These are phyloP conservation scores for Pentamera pediparva DNA, from an alignment of 53 echinoderm and acorn worm genomes.

Conservation along the genomic window DNA sequence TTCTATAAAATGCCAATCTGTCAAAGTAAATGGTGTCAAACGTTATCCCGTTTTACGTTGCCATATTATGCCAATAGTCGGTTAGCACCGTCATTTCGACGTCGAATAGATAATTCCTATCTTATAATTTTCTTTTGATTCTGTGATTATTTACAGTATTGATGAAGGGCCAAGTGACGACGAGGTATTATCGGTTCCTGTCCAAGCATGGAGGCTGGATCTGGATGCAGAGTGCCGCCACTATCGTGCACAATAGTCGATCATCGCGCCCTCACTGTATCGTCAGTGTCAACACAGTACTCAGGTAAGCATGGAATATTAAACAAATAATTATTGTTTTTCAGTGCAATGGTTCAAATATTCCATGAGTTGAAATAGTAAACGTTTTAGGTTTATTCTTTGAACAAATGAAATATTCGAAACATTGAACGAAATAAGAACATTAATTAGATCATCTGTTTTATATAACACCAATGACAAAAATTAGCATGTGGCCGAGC, in stretches of 20 bases:
- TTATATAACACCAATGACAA: not conserved
- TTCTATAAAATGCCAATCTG: too few relatives aligned
- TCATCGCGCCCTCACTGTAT: conserved; percentile 99
- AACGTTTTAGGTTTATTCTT: not conserved
- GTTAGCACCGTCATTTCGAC: not conserved
- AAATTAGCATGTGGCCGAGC: too few relatives aligned
- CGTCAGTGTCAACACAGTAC: conserved; percentile 98
- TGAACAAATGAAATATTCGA: not conserved
- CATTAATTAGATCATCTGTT: not conserved
- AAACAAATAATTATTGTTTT: too few relatives aligned
- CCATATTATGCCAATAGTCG: too few relatives aligned
- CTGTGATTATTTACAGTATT: conserved; percentile 43
- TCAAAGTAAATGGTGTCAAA: too few relatives aligned
- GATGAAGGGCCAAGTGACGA: conserved; percentile 93
- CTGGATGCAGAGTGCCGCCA: conserved; percentile 99
- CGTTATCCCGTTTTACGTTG: too few relatives aligned
- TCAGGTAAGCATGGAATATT: conserved; percentile 57
- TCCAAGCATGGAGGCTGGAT: conserved; percentile 99
- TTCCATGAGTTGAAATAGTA: not conserved
- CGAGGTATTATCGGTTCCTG: conserved; percentile 91
- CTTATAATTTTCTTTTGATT: not conserved
- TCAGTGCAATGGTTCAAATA: too few relatives aligned
- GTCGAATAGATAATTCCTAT: not conserved
- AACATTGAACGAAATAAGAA: not conserved
- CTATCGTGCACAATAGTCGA: conserved; percentile 97